Evolutionary conservation across 2,113 vertebrate species (phyloP), one percentile per base, ranked within the genome.

Genomic region (Sylvia atricapilla): DNA sequence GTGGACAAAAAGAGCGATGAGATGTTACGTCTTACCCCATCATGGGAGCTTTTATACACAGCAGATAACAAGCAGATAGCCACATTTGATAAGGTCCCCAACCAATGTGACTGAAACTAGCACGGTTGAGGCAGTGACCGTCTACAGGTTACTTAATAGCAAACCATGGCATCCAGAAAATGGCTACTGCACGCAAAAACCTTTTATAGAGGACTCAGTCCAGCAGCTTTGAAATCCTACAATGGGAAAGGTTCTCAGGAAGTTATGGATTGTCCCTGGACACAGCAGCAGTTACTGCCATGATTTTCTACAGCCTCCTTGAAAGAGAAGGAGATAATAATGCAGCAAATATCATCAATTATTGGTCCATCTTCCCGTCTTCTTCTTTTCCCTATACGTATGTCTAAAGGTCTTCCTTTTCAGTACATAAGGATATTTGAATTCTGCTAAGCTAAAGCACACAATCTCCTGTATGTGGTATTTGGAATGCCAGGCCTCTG

Each of bases 121-220:
- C 11, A 53, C 0, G 0, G 20, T 47, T 9, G 64, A 52, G n/a
- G 16, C 43, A 67, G 10, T 43, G 23, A 43, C 24, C 2, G 3
- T 52, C 15, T 62, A 0, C 13, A 49, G 4, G 4, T 8, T 49
- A 49, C 10, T 41, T 37, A 12, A 52, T 7, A 70, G 11, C 8
- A 72, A 85, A 16, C 14, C 1, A 5, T 16, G 20, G 13, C 31
- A 33, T 55, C 91, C 30, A 75, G 47, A 59, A 23, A 63, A 78
- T 7, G 9, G 10, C 11, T 64, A 10, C 18, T 31, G 23, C 39
- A 41, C 6, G 13, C 35, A 46, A 75, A 50, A 63, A 7, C 24
- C 15, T 75, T 81, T 47, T 73, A 58, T 6, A n/a, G 10, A 46
- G 18, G 7, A 5, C 15, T 58, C 64, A 30, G 10, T 17, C 15